These are phyloP conservation scores for Rhegmatorhina hoffmannsi DNA, from an alignment of 2,113 vertebrate species.

Conservation along the genomic window DNA sequence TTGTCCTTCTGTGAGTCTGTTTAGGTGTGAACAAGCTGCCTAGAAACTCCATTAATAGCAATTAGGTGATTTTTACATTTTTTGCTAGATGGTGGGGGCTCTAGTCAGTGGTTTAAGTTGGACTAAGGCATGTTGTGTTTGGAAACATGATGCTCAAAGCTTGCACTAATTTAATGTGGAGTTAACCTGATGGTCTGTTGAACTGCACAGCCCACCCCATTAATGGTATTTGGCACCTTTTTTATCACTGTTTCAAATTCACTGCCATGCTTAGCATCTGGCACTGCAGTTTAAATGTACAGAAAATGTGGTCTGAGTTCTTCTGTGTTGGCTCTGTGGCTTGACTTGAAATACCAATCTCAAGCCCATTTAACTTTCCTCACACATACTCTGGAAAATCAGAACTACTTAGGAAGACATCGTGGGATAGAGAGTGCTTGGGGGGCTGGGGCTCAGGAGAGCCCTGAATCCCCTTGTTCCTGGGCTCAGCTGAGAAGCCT, in stretches of 20 bases:
- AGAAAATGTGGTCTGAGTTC: background rate
- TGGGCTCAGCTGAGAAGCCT: background rate
- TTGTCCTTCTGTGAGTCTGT: background rate
- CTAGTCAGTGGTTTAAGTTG: background rate
- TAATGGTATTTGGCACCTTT: background rate
- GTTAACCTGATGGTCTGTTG: background rate
- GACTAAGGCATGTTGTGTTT: background rate
- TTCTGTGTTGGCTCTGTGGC: background rate
- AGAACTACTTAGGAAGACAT: rapidly evolving
- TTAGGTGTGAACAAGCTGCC: background rate
- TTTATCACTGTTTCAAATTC: background rate
- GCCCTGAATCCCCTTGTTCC: rapidly evolving
- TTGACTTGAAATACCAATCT: background rate
- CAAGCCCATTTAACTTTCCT: background rate
- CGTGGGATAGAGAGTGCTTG: background rate
- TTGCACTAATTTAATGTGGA: background rate
- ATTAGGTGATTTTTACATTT: background rate
- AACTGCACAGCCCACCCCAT: background rate
- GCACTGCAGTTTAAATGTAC: background rate
- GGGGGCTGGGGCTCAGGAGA: background rate
- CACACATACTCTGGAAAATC: background rate
- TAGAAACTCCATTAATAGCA: background rate
- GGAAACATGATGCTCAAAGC: background rate
- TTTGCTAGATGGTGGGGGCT: background rate
- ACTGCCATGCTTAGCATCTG: background rate